Conservation (phyloP, 2,888 invertebrate genomes). For the Drosophila paramelanica region DNA sequence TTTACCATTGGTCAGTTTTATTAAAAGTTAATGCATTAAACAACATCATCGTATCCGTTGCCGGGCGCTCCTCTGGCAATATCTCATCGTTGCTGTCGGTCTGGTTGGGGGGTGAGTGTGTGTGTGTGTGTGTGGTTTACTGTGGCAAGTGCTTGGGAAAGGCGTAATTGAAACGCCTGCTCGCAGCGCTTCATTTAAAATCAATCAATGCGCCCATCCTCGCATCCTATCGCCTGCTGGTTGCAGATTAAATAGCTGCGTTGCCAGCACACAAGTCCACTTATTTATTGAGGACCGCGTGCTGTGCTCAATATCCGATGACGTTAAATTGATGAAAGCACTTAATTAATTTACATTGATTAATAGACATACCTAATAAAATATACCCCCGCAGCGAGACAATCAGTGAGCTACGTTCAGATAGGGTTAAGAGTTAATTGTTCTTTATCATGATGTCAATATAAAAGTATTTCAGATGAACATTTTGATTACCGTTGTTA, state of each 20-base stretch:
- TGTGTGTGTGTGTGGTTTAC: not conserved
- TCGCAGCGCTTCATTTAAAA: slow-evolving; percentile 44
- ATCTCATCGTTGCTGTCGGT: slow-evolving; percentile 3
- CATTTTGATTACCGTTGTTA: not conserved
- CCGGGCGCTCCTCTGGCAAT: slow-evolving; percentile 11
- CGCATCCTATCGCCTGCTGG: slow-evolving; percentile 23
- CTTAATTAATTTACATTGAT: slow-evolving; percentile 62
- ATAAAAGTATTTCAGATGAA: not conserved
- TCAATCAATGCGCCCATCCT: slow-evolving; percentile 61
- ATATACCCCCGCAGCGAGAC: slow-evolving; percentile 29
- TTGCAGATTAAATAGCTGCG: slow-evolving; percentile 23
- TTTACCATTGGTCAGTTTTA: slow-evolving; percentile 2
- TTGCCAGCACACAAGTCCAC: slow-evolving; percentile 6
- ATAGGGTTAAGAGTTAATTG: slow-evolving; percentile 35
- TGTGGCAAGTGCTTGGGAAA: slow-evolving; percentile 20
- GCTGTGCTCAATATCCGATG: slow-evolving; percentile 57
- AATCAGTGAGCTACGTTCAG: slow-evolving; percentile 32
- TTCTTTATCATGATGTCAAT: slow-evolving; percentile 3
- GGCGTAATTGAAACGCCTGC: slow-evolving; percentile 61
- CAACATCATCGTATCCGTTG: not conserved
- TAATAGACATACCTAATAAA: slow-evolving; percentile 27
- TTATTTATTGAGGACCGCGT: slow-evolving; percentile 27
- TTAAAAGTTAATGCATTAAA: slow-evolving; percentile 2
- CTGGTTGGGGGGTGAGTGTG: not conserved
- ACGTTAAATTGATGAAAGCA: slow-evolving; percentile 61